Evolutionary conservation across 2,888 invertebrate species (phyloP).

Genomic region (Lithodes maja): DNA sequence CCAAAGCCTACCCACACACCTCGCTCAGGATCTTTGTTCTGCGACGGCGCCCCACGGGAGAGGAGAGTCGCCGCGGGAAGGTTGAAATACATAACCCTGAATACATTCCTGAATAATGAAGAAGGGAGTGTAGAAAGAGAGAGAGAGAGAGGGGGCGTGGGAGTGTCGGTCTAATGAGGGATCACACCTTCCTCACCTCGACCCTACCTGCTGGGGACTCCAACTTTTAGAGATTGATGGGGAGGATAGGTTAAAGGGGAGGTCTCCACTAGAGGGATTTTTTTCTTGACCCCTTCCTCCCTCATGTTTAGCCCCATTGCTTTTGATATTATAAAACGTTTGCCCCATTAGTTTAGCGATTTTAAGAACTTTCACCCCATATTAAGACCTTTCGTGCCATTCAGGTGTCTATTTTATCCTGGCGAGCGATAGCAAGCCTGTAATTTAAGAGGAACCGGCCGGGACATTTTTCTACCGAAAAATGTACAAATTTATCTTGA

Average conservation of each 20-base stretch:
- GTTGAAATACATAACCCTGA: conserved; percentile 26
- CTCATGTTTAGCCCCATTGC: too few relatives aligned
- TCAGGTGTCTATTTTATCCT: too few relatives aligned
- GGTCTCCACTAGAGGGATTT: too few relatives aligned
- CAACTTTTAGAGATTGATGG: not conserved
- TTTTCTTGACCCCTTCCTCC: too few relatives aligned
- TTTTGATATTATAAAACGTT: too few relatives aligned
- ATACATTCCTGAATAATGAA: conserved; percentile 55
- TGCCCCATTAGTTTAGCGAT: too few relatives aligned
- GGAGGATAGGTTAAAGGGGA: not conserved
- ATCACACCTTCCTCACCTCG: conserved; percentile 49
- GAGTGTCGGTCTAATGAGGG: conserved; percentile 51
- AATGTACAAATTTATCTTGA: too few relatives aligned
- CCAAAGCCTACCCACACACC: not conserved
- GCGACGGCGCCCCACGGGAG: not conserved
- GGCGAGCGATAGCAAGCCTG: too few relatives aligned
- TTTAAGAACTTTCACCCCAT: too few relatives aligned
- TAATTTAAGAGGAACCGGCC: too few relatives aligned
- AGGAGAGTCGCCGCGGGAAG: conserved; percentile 12
- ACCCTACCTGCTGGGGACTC: conserved; percentile 19
- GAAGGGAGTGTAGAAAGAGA: conserved; percentile 41
- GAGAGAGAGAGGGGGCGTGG: conserved; percentile 51
- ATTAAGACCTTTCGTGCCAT: too few relatives aligned
- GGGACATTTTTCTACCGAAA: too few relatives aligned
- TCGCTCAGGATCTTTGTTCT: not conserved